Conservation (phyloP, 1,140 invertebrate genomes). For the Papilio helenus region DNA sequence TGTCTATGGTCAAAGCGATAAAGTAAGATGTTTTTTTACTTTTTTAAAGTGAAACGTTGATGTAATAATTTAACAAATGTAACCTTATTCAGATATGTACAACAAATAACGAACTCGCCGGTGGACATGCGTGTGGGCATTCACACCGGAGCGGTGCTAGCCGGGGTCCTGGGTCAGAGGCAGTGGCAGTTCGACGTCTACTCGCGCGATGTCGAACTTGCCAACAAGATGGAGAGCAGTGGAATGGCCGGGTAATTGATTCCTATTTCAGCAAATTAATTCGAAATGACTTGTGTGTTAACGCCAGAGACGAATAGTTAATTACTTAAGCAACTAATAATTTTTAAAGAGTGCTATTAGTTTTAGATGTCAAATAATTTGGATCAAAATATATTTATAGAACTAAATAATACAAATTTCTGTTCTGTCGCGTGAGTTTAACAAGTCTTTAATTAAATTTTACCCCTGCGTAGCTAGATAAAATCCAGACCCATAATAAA, state of each 20-base stretch:
- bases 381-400: too few species aligned
- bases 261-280: neutral
- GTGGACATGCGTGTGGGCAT: conserved; percentile 99
- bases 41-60: too few species aligned
- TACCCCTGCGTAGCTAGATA: too few species aligned
- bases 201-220: conserved; percentile 97
- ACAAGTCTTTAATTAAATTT: too few species aligned
- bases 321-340: too few species aligned
- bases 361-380: too few species aligned
- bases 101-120: conserved; percentile 96
- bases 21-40: conserved; percentile 85
- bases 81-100: conserved; percentile 89
- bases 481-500: neutral
- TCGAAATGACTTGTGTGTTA: too few species aligned
- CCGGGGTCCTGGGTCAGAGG: conserved; percentile 96
- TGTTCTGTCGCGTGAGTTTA: too few species aligned
- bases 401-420: too few species aligned
- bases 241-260: conserved; percentile 94
- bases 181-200: conserved; percentile 99
- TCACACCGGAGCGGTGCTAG: conserved; percentile 97
- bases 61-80: conserved; percentile 12
- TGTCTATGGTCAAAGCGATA: conserved; percentile 98
- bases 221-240: conserved; percentile 99
- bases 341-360: too few species aligned
- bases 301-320: too few species aligned